phyloP scores from a whole-genome alignment of 2,113 vertebrate genomes.

The Scopus umbretta region DNA sequence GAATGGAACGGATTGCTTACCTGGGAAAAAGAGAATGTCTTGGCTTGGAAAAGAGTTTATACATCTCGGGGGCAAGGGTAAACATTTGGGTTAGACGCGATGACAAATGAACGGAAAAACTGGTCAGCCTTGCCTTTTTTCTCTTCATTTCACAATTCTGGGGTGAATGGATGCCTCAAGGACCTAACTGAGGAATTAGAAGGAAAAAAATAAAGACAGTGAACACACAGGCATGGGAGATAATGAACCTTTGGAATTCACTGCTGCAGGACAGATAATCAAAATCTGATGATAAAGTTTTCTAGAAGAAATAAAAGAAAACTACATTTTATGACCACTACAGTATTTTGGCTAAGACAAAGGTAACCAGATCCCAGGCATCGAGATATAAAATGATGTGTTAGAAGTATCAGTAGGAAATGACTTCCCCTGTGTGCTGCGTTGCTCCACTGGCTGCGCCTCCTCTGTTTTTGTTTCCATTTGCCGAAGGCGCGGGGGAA shows the following conservation, averaged over 20 bases:
- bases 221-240: background rate
- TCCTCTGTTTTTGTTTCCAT: conserved; percentile 11
- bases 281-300: background rate
- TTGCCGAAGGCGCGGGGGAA: background rate
- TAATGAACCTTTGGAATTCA: conserved; percentile 23
- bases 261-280: background rate
- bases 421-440: background rate
- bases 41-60: background rate
- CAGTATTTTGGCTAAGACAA: conserved; percentile 45
- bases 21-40: conserved; percentile 8
- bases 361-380: background rate
- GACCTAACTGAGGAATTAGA: background rate
- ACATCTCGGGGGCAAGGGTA: background rate
- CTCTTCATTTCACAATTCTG: background rate
- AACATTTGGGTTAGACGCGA: background rate
- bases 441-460: background rate
- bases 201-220: background rate
- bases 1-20: background rate
- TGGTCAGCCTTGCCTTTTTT: background rate
- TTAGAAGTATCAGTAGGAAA: conserved; percentile 39
- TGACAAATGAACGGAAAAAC: conserved; percentile 20
- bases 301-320: background rate
- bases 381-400: background rate
- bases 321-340: background rate
- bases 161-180: background rate